Conservation (phyloP, 2,888 invertebrate genomes). For the Embidobia sp. region DNA sequence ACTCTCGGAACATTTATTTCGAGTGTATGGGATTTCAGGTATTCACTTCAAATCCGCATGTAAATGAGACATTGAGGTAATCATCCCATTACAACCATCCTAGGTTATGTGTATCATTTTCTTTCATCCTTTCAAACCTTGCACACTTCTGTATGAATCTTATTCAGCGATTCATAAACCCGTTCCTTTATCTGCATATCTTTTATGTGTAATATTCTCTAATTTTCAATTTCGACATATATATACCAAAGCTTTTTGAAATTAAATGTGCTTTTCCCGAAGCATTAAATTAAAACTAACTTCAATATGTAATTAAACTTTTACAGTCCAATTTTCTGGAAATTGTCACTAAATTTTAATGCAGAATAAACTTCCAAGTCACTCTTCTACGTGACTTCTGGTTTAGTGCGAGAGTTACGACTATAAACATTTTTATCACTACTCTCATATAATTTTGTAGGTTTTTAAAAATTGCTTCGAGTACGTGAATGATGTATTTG, state of each 20-base stretch:
- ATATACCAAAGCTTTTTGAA: background rate
- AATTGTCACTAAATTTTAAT: background rate
- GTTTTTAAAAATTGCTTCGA: too few relatives aligned
- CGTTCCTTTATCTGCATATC: conserved; percentile 7
- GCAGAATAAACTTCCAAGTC: too few relatives aligned
- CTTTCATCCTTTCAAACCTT: conserved; percentile 4
- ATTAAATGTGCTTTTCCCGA: background rate
- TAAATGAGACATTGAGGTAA: conserved; percentile 26
- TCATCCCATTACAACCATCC: conserved; percentile 30
- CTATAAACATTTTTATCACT: too few relatives aligned
- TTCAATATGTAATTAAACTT: background rate
- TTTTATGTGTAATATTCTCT: conserved; percentile 27
- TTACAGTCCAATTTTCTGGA: background rate
- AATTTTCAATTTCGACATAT: conserved; percentile 31
- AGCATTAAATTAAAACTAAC: background rate
- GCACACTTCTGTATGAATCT: background rate
- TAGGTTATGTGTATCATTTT: conserved; percentile 41
- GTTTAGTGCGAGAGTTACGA: too few relatives aligned
- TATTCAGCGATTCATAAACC: conserved; percentile 9
- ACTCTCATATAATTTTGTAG: too few relatives aligned
- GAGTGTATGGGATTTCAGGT: background rate
- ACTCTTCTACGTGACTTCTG: too few relatives aligned
- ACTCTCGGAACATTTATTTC: background rate
- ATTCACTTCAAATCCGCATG: conserved; percentile 12
- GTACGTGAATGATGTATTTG: too few relatives aligned